Conservation (phyloP, 1,140 invertebrate species). For the Panulirus ornatus region DNA sequence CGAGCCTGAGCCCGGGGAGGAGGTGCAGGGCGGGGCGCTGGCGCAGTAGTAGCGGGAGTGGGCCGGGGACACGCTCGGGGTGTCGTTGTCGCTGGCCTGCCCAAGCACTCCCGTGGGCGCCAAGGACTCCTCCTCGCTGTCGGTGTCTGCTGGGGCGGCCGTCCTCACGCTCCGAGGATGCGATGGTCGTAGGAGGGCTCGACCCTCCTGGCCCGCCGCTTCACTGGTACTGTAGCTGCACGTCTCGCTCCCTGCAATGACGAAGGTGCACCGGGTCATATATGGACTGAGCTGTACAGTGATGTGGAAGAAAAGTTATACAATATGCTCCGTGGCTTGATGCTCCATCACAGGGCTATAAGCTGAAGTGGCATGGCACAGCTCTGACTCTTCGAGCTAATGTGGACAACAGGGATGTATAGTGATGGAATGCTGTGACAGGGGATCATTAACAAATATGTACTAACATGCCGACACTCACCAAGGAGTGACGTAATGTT, state of each 20-base stretch:
- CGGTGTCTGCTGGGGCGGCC: constrained; percentile 39
- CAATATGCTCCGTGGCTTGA: too few relatives aligned
- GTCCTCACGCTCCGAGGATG: background rate
- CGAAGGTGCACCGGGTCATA: too few relatives aligned
- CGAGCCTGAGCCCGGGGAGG: constrained; percentile 33
- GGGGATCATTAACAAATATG: too few relatives aligned
- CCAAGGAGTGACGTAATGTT: too few relatives aligned
- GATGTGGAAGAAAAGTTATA: too few relatives aligned
- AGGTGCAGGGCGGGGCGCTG: constrained; percentile 32
- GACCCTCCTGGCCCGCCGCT: constrained; percentile 52
- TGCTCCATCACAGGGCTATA: too few relatives aligned
- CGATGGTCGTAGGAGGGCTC: constrained; percentile 34
- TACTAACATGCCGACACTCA: too few relatives aligned
- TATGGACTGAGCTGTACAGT: too few relatives aligned
- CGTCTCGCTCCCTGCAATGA: constrained; percentile 65
- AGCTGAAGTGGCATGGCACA: too few relatives aligned
- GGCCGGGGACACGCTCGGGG: constrained; percentile 47
- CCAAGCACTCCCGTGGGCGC: constrained; percentile 13
- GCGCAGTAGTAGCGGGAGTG: constrained; percentile 63
- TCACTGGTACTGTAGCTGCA: constrained; percentile 68
- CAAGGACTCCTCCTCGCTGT: constrained; percentile 66
- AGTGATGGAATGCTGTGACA: too few relatives aligned
- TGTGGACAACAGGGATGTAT: too few relatives aligned
- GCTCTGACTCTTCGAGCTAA: too few relatives aligned
- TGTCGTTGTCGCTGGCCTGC: constrained; percentile 56